phyloP scores from a whole-genome alignment of 2,797 vertebrate genomes.

The Semotilus atromaculatus region DNA sequence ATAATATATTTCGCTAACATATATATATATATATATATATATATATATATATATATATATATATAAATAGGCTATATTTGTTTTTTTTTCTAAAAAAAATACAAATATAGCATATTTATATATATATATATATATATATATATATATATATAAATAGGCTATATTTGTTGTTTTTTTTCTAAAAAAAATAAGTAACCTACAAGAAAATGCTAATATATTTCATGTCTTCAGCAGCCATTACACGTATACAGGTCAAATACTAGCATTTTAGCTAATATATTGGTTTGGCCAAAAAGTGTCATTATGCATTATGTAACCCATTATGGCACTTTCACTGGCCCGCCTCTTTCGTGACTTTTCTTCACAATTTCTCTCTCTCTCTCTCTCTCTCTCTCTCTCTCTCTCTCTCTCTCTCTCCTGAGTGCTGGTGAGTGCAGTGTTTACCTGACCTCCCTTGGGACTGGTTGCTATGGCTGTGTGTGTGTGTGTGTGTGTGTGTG shows the following conservation, averaged over 20 bases:
- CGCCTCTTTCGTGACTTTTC: constrained; percentile 12
- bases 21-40: too few relatives aligned
- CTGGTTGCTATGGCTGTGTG: constrained; percentile 70
- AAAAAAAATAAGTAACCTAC: background rate
- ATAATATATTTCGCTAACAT: too few relatives aligned
- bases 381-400: constrained; percentile 54
- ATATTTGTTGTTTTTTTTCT: too few relatives aligned
- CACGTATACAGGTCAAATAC: background rate
- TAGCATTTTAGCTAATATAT: background rate
- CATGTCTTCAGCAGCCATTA: background rate
- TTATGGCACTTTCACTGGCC: constrained; percentile 22
- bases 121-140: too few relatives aligned
- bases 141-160: too few relatives aligned
- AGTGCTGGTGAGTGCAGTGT: constrained; percentile 47
- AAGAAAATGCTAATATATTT: background rate
- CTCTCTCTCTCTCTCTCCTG: constrained; percentile 49
- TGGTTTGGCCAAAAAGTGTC: background rate
- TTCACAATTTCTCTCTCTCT: constrained; percentile 8
- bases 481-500: constrained; percentile 22
- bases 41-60: too few relatives aligned
- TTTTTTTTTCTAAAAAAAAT: too few relatives aligned
- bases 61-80: too few relatives aligned
- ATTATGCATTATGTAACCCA: constrained; percentile 15
- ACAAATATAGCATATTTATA: too few relatives aligned
- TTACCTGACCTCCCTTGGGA: constrained; percentile 55